These are phyloP conservation scores for Acrocephalus kingi DNA, from an alignment of 2,113 vertebrate genomes.

Conservation along the genomic window DNA sequence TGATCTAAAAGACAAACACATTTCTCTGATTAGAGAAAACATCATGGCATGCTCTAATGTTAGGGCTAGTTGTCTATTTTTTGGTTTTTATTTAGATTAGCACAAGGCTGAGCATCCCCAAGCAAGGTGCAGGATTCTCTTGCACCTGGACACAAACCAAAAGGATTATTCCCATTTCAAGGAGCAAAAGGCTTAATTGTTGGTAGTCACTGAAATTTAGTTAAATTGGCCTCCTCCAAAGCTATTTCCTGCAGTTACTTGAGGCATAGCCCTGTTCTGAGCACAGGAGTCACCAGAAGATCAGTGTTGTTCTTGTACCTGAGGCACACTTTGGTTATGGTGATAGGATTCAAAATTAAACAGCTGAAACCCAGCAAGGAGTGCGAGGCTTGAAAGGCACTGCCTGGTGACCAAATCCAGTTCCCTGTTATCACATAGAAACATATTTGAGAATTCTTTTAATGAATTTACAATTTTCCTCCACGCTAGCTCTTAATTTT, in stretches of 20 bases:
- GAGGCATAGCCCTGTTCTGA: background rate
- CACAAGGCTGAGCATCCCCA: background rate
- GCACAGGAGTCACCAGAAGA: background rate
- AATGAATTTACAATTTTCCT: background rate
- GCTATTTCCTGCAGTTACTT: background rate
- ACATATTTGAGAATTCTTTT: background rate
- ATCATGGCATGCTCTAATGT: background rate
- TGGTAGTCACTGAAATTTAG: background rate
- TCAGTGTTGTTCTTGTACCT: background rate
- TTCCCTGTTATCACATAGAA: background rate
- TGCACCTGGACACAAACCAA: background rate
- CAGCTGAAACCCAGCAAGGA: background rate
- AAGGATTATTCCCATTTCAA: background rate
- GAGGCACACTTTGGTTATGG: background rate
- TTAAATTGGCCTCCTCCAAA: background rate
- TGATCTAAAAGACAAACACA: background rate
- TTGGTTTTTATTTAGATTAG: background rate
- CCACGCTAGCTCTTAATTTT: background rate
- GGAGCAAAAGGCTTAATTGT: background rate
- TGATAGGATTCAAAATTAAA: background rate
- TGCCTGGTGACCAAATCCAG: background rate
- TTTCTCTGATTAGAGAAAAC: background rate
- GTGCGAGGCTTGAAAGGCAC: background rate
- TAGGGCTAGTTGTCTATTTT: background rate
- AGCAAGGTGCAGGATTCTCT: background rate